Evolutionary conservation across 2,888 invertebrate species (phyloP).

Genomic region (Dendrolimus houi): DNA sequence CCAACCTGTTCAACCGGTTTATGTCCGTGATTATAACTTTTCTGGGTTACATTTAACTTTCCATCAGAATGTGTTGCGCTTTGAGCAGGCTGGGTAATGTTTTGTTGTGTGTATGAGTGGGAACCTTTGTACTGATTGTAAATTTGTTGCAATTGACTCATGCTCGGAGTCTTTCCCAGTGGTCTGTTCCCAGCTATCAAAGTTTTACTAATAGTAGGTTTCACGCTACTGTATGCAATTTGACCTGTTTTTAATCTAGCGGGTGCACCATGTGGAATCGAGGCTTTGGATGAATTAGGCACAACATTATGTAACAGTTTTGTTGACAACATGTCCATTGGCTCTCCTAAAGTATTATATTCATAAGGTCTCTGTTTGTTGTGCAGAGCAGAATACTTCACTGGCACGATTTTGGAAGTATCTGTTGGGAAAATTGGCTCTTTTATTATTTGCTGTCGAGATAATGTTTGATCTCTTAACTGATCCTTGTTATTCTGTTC

Average conservation of each 20-base stretch:
- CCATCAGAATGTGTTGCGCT: conserved; percentile 40
- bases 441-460: conserved; percentile 21
- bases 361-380: conserved; percentile 22
- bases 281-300: conserved; percentile 42
- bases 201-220: conserved; percentile 56
- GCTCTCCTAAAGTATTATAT: conserved; percentile 62
- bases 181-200: conserved; percentile 39
- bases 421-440: conserved; percentile 53
- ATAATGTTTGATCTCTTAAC: conserved; percentile 9
- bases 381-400: conserved; percentile 3
- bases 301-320: conserved; percentile 27
- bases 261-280: conserved; percentile 38
- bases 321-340: conserved; percentile 46
- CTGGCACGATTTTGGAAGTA: conserved; percentile 24
- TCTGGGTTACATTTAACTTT: conserved; percentile 26
- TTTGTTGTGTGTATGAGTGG: conserved; percentile 54
- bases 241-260: conserved; percentile 19
- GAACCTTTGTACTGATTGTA: conserved; percentile 63
- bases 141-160: conserved; percentile 50
- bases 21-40: conserved; percentile 16
- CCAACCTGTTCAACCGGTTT: conserved; percentile 44
- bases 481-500: too few species aligned
- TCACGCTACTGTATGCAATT: conserved; percentile 38
- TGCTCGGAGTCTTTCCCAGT: conserved; percentile 40
- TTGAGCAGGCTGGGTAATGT: conserved; percentile 26